phyloP scores from a whole-genome alignment of 2,888 invertebrate species.

The Gastrophysa polygoni region DNA sequence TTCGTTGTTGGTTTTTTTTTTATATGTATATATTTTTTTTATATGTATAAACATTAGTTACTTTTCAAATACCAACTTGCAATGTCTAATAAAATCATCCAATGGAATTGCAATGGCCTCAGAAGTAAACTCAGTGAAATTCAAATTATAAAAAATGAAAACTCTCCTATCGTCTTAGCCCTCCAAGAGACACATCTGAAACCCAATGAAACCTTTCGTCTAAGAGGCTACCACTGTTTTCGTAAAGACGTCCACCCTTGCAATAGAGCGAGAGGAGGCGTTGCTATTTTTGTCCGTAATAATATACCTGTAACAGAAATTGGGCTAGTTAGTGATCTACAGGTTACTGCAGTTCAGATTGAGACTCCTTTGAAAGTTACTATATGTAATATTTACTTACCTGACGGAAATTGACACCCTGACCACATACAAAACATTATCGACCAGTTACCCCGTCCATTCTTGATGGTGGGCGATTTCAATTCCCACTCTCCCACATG shows the following conservation, averaged over 20 bases:
- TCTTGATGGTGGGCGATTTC: background rate
- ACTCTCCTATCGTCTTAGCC: background rate
- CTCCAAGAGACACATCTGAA: background rate
- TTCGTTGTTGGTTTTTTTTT: no score
- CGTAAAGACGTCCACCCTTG: slow-evolving; percentile 1
- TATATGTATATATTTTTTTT: no score
- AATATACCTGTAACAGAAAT: background rate
- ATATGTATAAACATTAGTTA: no score
- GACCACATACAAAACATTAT: background rate
- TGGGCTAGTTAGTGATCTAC: background rate
- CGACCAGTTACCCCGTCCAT: background rate
- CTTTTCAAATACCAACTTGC: no score
- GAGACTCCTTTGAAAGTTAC: no score
- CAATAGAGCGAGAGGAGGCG: background rate
- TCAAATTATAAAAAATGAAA: background rate
- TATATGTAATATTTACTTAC: no score
- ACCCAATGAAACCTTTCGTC: background rate
- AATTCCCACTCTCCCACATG: background rate
- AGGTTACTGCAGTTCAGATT: background rate
- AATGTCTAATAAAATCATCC: no score
- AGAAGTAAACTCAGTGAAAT: background rate
- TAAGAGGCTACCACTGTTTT: background rate
- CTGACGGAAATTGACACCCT: no score
- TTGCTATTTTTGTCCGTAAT: slow-evolving; percentile 13
- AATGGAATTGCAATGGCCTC: background rate